Base-by-base conservation (phyloP, 2,888 invertebrate genomes). In the Bembecia ichneumoniformis region DNA sequence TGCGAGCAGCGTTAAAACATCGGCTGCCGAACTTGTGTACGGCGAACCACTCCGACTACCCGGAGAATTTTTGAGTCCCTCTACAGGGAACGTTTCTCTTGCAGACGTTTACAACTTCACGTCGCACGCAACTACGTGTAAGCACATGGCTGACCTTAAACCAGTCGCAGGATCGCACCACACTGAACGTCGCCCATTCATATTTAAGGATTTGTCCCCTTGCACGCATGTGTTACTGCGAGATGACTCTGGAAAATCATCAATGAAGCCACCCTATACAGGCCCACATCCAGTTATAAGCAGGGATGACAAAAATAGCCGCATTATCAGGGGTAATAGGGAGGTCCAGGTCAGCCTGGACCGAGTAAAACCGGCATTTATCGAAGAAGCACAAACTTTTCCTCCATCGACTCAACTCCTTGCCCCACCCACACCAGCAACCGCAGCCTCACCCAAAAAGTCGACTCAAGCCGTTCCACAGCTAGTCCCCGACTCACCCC, bases 1-100 rank as follows among this genome's bases (percentile, higher is more conserved):
- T 59, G 48, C 52, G 59, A 0, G 17, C 57, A 1, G 55, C 58
- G 1, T 44, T 2, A 45, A 55, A 11, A 28, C 47, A 1, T 50
- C 55, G 1, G 20, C 53, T 7, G 54, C 55, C 3, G 54, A 58
- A 46, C 13, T 57, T 3, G 15, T 58, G 0, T 59, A 56, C 9
- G 57, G 56, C 3, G 55, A 59, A 47, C 28, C 49, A 3, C 49
- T 59, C 2, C 43, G 52, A 10, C 43, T 43, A 34, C 43, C 34
- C 13, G 34, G 48, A 4, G 35, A 48, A 17, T 16, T 45, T 14
- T n/a, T 43, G 43, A 13, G 5, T 1, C n/a, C 2, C 13, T 11
- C 2, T 7, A n/a, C 43, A n/a, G 2, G n/a, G 2, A n/a, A n/a
- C n/a, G n/a, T n/a, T n/a, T n/a, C n/a, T 13, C 7, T 2, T 14